Base-by-base conservation (phyloP, 2,797 vertebrate species). In the Cynopterus sphinx region DNA sequence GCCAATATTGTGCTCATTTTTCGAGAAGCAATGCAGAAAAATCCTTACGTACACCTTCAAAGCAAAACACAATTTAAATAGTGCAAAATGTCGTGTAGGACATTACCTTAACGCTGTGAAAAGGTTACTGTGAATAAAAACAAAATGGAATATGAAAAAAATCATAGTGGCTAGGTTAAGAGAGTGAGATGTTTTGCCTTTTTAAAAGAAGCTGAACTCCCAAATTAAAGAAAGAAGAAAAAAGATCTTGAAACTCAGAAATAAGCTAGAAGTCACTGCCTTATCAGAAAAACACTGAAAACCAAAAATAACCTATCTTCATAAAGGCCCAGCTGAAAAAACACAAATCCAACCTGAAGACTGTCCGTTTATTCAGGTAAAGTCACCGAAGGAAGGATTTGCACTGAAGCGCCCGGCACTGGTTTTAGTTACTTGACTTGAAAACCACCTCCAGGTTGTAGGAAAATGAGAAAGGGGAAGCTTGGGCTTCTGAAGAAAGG, bases 401-500 rank as follows among this genome's bases (percentile, higher is more conserved):
- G 5, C 41, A 13, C 33, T 65, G 17, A 36, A 83, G 67, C 28
- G 10, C 83, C 59, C 15, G 41, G 78, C 78, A 21, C 95, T 91
- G 96, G 96, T 91, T 97, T 96, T 63, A 91, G 88, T 97, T 98
- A 97, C 79, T 75, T 73, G 21, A 59, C 78, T 94, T 87, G 88
- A 81, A 97, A 98, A 97, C 95, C 71, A 96, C 81, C 95, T 95
- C 96, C 94, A 97, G 96, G 92, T 96, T 94, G 83, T 78, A 92
- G 94, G 95, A 71, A 92, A 97, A 97, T 53, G 67, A 90, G 93
- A 89, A 95, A 82, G 85, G 63, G 28, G 71, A 77, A 91, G 55
- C 10, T 70, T 6, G 0, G 89, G 71, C 97, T 96, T 96, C 95
- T 96, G 87, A 97, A 96, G 94, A 91, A 86, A 95, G 85, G 71